Base-by-base conservation (phyloP, 1,140 invertebrate genomes). In the Bombyx mandarina region DNA sequence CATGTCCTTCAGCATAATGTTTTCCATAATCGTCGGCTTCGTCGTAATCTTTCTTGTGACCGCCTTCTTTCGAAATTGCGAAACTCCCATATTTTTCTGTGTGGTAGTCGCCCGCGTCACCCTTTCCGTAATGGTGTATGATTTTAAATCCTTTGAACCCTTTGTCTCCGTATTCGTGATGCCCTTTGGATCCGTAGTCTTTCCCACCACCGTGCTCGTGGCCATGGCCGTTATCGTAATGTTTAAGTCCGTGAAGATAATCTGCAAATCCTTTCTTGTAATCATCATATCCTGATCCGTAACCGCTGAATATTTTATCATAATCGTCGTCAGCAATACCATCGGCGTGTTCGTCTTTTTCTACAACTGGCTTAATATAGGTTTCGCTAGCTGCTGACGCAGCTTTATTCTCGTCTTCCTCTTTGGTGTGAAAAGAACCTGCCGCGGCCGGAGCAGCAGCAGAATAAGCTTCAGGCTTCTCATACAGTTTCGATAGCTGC, bases 1-100 rank as follows among this genome's bases (percentile, higher is more conserved):
- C 89, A 44, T 91, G 86, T 8, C 89, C 88, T 6, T 80, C 63
- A 50, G 67, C 74, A 56, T 88, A 86, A 55, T 82, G 67, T 58
- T 87, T 77, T n/a, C 75, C 79, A 54, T 83, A 79, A 44, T 69
- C 69, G 54, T 79, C 66, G 26, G 64, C 72, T 48, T 67, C 68
- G 12, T 79, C 75, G 52, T 68, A 73, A 35, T 70, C 65, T 22
- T 77, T 71, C 45, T 73, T 78, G 35, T 77, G 61, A 35, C 76
- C 78, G 22, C 65, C 71, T 52, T 63, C 65, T 7, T 65, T 69
- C 63, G 75, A 64, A 50, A 67, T 62, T 52, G 67, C 67, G 49
- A 63, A 87, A 44, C 73, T 77, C 56, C 79, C 79, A 57, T 86
- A 78, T 50, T 86, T 78, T 43, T 75, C 69, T 7, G 72, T 82